Base-by-base conservation (phyloP, 2,888 invertebrate species). In the Nomada lathburiana region DNA sequence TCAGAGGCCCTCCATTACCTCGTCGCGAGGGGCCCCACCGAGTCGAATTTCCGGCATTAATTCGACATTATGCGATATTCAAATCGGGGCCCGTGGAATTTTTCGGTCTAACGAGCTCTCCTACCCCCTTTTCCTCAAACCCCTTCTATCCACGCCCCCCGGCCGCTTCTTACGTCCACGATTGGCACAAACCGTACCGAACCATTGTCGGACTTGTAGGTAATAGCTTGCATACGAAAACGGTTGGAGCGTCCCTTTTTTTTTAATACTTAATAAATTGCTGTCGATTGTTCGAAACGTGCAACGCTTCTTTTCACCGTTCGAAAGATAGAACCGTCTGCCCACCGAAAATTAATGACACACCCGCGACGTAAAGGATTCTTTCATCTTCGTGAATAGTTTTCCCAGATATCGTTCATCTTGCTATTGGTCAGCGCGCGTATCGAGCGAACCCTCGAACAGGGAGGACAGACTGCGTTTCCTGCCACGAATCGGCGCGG, bases 41-140 rank as follows among this genome's bases (percentile, higher is more conserved):
- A 92, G 89, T 93, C 92, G 91, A 92, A 93, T 93, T 93, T 93
- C 92, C 92, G 92, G 90, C 92, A 93, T 93, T 93, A 93, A 93
- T 92, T 93, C 91, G 92, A 91, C 92, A 93, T 93, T 93, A 93
- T 93, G 91, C 92, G 92, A 93, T 93, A 93, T 93, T 93, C 93
- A 93, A 93, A 93, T 93, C 89, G 83, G 88, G 91, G 88, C 90
- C 89, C 90, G 91, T 89, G 91, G 91, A 92, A 92, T 92, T 92
- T 89, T 91, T 89, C 80, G 88, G 88, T 89, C 88, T 92, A 92
- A 93, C 92, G 90, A 92, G 92, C 82, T 84, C 82, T 84, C 89
- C 87, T 85, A 86, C 84, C 83, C 86, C 76, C 84, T 65, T 88
- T 83, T 87, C 72, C 70, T 71, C 65, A 42, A 72, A 57, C 76